Conservation (phyloP, 2,113 vertebrate genomes). For the Castor canadensis region DNA sequence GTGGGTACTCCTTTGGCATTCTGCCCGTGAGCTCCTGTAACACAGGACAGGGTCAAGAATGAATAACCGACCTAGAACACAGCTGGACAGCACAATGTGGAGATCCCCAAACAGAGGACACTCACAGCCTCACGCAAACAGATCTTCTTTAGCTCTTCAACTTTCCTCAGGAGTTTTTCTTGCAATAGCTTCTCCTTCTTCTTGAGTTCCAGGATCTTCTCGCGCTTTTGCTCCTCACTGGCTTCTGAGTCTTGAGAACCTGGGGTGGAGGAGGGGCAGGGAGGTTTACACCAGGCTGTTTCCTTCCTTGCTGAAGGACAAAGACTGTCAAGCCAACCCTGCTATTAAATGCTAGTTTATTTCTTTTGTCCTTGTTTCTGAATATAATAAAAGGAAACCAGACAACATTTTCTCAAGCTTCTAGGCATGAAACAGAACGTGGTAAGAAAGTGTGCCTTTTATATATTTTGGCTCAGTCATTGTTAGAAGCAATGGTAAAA, state of each 20-base stretch:
- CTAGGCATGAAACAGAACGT: slow-evolving; percentile 12
- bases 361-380: slow-evolving; percentile 65
- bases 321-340: slow-evolving; percentile 10
- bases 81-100: not conserved
- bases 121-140: slow-evolving; percentile 97
- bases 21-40: slow-evolving; percentile 93
- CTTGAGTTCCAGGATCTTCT: slow-evolving; percentile 94
- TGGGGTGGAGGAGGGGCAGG: slow-evolving; percentile 57
- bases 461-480: not conserved
- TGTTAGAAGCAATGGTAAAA: slow-evolving; percentile 34
- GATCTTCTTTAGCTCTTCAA: slow-evolving; percentile 95
- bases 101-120: rapidly evolving
- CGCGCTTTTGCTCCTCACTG: slow-evolving; percentile 94
- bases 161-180: slow-evolving; percentile 90
- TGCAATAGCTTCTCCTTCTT: slow-evolving; percentile 93
- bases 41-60: slow-evolving; percentile 47
- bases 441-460: slow-evolving; percentile 45
- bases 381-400: slow-evolving; percentile 73
- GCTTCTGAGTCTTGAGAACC: slow-evolving; percentile 95
- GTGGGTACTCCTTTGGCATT: slow-evolving; percentile 95
- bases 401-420: slow-evolving; percentile 60
- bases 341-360: slow-evolving; percentile 36
- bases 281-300: not conserved
- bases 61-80: not conserved
- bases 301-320: slow-evolving; percentile 52